Evolutionary conservation across 1,140 invertebrate genomes (phyloP), one percentile per base, ranked within the genome.

Genomic region (Lepidurus apus): DNA sequence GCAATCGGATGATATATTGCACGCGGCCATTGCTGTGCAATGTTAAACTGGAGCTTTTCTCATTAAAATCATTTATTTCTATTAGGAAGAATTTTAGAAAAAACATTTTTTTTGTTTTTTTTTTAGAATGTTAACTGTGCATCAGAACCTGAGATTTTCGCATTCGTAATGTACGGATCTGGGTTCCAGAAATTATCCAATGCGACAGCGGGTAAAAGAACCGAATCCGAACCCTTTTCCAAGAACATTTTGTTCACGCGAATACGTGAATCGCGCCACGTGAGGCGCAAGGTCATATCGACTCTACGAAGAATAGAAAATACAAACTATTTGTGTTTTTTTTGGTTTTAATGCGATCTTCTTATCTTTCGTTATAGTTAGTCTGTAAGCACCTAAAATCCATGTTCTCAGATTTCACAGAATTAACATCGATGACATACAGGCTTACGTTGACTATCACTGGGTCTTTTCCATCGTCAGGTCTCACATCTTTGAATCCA

Each of bases 101-200:
- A 1, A 26, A 1, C 26, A 26, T 26, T 26, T 26, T 21, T n/a
- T 65, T 65, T n/a, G 1, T 17, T 7, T 2, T 65, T 65, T 21
- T 4, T 1, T 21, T 65, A 65, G 53, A 65, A 17, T 6, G 53
- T 10, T 11, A 21, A n/a, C 53, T n/a, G 21, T 10, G 13, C 1
- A 7, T n/a, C 9, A n/a, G 1, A 17, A 65, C 53, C 53, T 65
- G 53, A 13, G 8, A 65, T 65, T 65, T 65, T 65, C 13, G 53
- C 53, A 21, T 65, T 65, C 7, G 53, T 65, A 21, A 65, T 65
- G 53, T 65, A 65, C 17, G 53, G 53, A 21, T 65, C 53, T n/a
- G 53, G 53, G 53, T 65, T 65, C 53, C 53, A 65, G 53, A 65
- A 65, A 65, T 65, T 65, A n/a, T 65, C 53, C 53, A 21, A 65